A percentile compares a stretch with the other conserved stretches of the same genome.
Conservation (phyloP, 2,113 vertebrate genomes). For the Choloepus hoffmanni region DNA sequence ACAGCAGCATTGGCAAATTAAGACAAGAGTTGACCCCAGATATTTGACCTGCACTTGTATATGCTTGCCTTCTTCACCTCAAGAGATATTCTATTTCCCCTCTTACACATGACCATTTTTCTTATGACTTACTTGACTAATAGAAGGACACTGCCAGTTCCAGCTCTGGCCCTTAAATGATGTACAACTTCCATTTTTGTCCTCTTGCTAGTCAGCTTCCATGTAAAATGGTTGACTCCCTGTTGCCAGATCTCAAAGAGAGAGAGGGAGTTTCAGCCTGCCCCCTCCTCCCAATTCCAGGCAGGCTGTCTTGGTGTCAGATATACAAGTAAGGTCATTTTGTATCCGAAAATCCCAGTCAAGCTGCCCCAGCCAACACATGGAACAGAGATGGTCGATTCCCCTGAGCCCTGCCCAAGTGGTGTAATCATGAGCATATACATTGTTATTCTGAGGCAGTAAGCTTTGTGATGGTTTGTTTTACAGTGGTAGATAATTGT, state of each 20-base stretch:
- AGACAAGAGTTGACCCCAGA: not conserved
- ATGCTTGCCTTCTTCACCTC: not conserved
- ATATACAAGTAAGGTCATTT: not conserved
- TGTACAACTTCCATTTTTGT: not conserved
- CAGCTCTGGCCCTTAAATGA: not conserved
- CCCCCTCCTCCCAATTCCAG: not conserved
- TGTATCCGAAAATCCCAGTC: not conserved
- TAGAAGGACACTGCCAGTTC: not conserved
- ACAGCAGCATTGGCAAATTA: too few relatives aligned
- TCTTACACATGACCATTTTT: not conserved
- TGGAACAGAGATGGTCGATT: not conserved
- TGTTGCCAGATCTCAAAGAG: not conserved
- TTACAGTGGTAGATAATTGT: not conserved
- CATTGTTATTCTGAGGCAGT: not conserved
- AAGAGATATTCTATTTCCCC: not conserved
- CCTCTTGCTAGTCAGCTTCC: not conserved
- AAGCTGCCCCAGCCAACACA: accelerated
- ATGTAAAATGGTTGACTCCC: not conserved
- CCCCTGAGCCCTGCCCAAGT: not conserved
- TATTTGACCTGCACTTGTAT: not conserved
- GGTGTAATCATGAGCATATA: not conserved
- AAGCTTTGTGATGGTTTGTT: not conserved
- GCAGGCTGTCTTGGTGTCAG: not conserved
- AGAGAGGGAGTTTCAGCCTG: not conserved
- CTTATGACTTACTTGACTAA: not conserved